Percentiles rank a stretch among this genome's conserved stretches.
These are phyloP conservation scores for Florisuga fusca DNA, from an alignment of 2,797 vertebrate genomes.

Conservation along the genomic window DNA sequence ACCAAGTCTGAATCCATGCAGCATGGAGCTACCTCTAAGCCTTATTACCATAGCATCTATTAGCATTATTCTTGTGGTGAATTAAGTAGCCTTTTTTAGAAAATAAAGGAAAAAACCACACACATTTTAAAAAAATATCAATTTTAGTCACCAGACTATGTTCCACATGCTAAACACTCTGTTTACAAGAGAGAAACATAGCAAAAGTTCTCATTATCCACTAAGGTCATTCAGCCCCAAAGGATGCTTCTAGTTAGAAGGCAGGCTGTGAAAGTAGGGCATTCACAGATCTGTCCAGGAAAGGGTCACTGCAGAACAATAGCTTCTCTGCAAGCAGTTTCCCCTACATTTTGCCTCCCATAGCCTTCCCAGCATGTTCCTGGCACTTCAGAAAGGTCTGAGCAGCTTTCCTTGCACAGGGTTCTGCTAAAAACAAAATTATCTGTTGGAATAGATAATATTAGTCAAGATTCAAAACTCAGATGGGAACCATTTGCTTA, in stretches of 20 bases:
- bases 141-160: background rate
- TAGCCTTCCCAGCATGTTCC: constrained; percentile 57
- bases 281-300: constrained; percentile 45
- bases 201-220: constrained; percentile 61
- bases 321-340: constrained; percentile 62
- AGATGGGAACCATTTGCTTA: constrained; percentile 16
- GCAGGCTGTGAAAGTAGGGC: constrained; percentile 60
- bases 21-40: background rate
- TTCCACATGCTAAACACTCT: constrained; percentile 10
- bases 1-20: background rate
- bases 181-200: constrained; percentile 47
- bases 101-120: background rate
- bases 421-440: constrained; percentile 27
- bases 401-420: background rate
- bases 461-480: constrained; percentile 21
- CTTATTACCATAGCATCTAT: background rate
- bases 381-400: constrained; percentile 46
- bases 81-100: background rate
- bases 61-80: background rate
- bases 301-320: constrained; percentile 59
- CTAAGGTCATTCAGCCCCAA: constrained; percentile 41
- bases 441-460: constrained; percentile 34
- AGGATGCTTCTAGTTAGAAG: constrained; percentile 61
- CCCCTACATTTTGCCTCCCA: constrained; percentile 64
- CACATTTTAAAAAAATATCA: background rate